Conservation (phyloP, 2,113 vertebrate species). For the Casuarius casuarius region DNA sequence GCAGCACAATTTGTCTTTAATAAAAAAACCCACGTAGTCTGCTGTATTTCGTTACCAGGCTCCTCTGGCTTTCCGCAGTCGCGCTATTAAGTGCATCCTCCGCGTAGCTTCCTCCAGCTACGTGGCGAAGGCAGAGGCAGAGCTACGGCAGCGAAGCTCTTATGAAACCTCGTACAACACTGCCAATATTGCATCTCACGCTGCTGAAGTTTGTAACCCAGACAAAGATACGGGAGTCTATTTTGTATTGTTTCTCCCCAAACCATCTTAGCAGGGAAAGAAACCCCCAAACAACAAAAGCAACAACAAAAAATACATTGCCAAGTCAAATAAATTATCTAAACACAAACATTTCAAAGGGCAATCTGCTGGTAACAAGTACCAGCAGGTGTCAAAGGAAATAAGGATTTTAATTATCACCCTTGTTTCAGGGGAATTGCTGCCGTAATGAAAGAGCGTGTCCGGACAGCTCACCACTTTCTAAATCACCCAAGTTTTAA, state of each 20-base stretch:
- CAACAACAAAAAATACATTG: not conserved
- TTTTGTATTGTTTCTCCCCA: not conserved
- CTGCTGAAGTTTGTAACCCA: no score
- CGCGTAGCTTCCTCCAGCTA: not conserved
- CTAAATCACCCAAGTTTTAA: not conserved
- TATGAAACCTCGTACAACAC: not conserved
- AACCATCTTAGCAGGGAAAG: no score
- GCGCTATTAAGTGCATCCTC: not conserved
- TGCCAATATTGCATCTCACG: not conserved
- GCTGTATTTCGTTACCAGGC: not conserved
- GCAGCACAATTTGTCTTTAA: not conserved
- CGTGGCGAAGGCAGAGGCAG: not conserved
- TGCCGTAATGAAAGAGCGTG: not conserved
- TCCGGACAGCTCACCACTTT: not conserved
- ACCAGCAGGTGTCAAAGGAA: not conserved
- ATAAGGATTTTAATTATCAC: not conserved
- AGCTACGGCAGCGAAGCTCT: not conserved
- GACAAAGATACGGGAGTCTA: not conserved
- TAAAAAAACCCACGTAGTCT: not conserved
- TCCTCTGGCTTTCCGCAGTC: not conserved
- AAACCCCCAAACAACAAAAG: not conserved
- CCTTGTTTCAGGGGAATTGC: not conserved
- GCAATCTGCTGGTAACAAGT: not conserved
- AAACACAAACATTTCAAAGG: not conserved
- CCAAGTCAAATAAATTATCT: not conserved